Percentiles rank a stretch among this genome's conserved stretches.
These are phyloP conservation scores for Xiphophorus maculatus DNA, from an alignment of 2,113 vertebrate species.

Conservation along the genomic window DNA sequence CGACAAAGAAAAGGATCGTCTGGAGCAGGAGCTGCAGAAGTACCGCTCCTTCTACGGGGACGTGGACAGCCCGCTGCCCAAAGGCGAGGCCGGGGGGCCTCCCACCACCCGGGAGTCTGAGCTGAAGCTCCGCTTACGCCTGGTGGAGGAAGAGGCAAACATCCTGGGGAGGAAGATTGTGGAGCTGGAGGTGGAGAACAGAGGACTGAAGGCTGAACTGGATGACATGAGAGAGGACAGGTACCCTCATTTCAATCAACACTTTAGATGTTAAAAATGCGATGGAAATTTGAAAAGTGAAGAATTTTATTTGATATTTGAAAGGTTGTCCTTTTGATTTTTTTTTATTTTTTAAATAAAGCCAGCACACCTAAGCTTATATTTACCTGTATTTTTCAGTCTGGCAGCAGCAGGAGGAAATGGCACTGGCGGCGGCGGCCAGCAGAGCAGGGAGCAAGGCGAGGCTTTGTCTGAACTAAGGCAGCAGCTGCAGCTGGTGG, in stretches of 20 bases:
- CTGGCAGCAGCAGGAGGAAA: constrained; percentile 68
- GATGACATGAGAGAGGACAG: constrained; percentile 96
- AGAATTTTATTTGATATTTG: background rate
- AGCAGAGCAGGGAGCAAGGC: constrained; percentile 87
- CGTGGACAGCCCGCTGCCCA: constrained; percentile 95
- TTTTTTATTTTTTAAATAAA: no score
- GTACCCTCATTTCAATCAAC: constrained; percentile 54
- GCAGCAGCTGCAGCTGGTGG: constrained; percentile 96
- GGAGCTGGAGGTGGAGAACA: constrained; percentile 96
- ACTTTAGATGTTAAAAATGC: background rate
- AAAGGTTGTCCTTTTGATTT: no score
- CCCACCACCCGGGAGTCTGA: constrained; percentile 97
- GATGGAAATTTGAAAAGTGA: background rate
- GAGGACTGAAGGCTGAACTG: constrained; percentile 96
- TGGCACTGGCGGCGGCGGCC: constrained; percentile 57
- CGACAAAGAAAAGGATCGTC: constrained; percentile 97
- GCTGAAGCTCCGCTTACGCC: constrained; percentile 92
- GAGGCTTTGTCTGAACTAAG: constrained; percentile 93
- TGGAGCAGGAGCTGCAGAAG: constrained; percentile 96
- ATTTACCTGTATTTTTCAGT: constrained; percentile 32
- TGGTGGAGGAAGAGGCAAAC: constrained; percentile 98
- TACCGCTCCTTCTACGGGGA: constrained; percentile 98
- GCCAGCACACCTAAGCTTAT: background rate
- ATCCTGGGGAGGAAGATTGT: constrained; percentile 98
- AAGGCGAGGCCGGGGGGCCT: constrained; percentile 96